Percentiles rank a stretch among this genome's conserved stretches.
phyloP scores from a whole-genome alignment of 1,140 invertebrate species.

The Cepaea nemoralis region DNA sequence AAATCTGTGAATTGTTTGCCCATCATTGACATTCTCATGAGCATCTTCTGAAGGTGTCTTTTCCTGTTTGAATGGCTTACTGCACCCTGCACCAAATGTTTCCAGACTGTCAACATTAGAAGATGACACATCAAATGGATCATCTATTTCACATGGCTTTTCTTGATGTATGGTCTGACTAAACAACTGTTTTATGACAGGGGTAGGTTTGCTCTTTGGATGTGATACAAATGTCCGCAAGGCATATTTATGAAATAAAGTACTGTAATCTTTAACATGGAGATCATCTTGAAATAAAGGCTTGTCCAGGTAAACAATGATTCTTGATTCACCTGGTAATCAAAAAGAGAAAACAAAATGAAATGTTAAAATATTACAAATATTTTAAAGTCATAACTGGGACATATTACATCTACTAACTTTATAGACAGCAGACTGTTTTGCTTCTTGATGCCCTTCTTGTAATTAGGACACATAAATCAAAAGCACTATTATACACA shows the following conservation, averaged over 20 bases:
- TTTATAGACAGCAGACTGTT: too few species aligned
- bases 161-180: background rate
- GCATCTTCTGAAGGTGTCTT: background rate
- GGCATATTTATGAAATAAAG: slow-evolving; percentile 31
- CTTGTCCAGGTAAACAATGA: slow-evolving; percentile 22
- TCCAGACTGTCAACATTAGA: background rate
- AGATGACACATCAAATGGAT: slow-evolving; percentile 25
- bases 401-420: too few species aligned
- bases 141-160: background rate
- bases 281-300: slow-evolving; percentile 6
- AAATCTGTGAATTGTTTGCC: background rate
- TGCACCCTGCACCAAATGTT: slow-evolving; percentile 20
- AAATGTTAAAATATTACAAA: too few species aligned
- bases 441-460: too few species aligned
- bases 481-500: too few species aligned
- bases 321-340: background rate
- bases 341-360: background rate
- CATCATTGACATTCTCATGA: too few species aligned
- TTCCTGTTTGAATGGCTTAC: background rate
- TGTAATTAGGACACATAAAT: too few species aligned
- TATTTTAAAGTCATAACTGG: too few species aligned
- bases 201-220: background rate
- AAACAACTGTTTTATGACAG: background rate
- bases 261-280: background rate
- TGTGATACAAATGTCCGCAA: slow-evolving; percentile 21